Evolutionary conservation across 1,140 invertebrate species (phyloP).

Genomic region (Aporrectodea caliginosa): DNA sequence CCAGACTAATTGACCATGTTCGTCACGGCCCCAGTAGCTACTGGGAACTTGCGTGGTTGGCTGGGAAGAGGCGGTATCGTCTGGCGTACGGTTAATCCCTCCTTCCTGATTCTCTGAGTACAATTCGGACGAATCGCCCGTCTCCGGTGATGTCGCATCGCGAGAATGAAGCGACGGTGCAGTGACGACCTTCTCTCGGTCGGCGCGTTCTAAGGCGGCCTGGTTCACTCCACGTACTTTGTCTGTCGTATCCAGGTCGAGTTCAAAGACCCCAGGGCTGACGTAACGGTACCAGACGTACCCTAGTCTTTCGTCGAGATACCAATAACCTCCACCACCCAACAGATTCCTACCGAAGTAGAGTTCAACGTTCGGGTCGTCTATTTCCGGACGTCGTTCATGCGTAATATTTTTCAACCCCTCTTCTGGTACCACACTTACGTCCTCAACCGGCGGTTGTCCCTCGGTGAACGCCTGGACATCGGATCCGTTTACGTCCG

Average conservation of each 20-base stretch:
- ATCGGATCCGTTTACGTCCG: neutral
- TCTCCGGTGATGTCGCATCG: too few species aligned
- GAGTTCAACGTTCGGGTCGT: neutral
- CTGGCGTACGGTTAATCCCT: too few species aligned
- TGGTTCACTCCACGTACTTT: neutral
- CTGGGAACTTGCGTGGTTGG: too few species aligned
- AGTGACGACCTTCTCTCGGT: too few species aligned
- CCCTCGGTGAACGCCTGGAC: neutral
- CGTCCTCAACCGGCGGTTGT: neutral
- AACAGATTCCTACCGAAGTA: neutral
- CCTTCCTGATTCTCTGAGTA: too few species aligned
- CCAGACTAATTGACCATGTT: neutral
- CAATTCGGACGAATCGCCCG: too few species aligned
- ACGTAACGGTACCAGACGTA: neutral
- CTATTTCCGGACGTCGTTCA: neutral
- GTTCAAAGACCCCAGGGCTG: neutral
- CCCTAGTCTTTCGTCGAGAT: neutral
- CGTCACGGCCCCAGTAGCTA: neutral
- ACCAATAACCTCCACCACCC: neutral
- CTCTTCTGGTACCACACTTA: neutral
- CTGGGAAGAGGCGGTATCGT: too few species aligned
- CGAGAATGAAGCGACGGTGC: too few species aligned
- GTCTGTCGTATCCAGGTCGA: neutral
- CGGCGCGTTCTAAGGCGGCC: too few species aligned
- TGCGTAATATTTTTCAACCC: neutral